Percentiles rank a stretch among this genome's conserved stretches.
These are phyloP conservation scores for Dinocampus coccinellae DNA, from an alignment of 2,888 invertebrate species.

Conservation along the genomic window DNA sequence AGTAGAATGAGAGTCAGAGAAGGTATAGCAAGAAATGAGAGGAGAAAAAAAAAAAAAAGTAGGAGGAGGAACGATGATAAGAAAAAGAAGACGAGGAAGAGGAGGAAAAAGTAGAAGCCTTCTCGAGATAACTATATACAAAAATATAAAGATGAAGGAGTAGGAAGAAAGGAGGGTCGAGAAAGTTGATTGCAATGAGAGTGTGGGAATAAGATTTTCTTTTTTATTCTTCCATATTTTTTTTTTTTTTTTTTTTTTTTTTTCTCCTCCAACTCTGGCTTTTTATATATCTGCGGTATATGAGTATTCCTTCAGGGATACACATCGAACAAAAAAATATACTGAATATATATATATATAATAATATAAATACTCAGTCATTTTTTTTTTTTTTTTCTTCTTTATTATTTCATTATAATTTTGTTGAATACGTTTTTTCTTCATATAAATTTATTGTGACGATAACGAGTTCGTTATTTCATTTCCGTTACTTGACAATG, in stretches of 20 bases:
- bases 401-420: slow-evolving; percentile 15
- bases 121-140: slow-evolving; percentile 16
- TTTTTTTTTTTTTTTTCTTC: neutral
- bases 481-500: neutral
- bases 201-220: slow-evolving; percentile 17
- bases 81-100: no score
- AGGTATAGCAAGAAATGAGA: neutral
- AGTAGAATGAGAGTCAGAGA: slow-evolving; percentile 17
- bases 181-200: neutral
- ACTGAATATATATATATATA: neutral
- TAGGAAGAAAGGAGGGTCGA: neutral
- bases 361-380: neutral
- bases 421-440: slow-evolving; percentile 19
- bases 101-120: no score
- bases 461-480: slow-evolving; percentile 8
- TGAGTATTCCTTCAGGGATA: slow-evolving; percentile 20
- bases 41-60: slow-evolving; percentile 20
- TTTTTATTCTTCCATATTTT: no score
- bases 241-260: no score
- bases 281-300: slow-evolving; percentile 16
- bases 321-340: slow-evolving; percentile 26
- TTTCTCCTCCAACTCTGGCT: no score
- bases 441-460: slow-evolving; percentile 13
- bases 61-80: no score
- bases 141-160: no score